phyloP scores from a whole-genome alignment of 2,113 vertebrate genomes.

The Climacteris rufus region DNA sequence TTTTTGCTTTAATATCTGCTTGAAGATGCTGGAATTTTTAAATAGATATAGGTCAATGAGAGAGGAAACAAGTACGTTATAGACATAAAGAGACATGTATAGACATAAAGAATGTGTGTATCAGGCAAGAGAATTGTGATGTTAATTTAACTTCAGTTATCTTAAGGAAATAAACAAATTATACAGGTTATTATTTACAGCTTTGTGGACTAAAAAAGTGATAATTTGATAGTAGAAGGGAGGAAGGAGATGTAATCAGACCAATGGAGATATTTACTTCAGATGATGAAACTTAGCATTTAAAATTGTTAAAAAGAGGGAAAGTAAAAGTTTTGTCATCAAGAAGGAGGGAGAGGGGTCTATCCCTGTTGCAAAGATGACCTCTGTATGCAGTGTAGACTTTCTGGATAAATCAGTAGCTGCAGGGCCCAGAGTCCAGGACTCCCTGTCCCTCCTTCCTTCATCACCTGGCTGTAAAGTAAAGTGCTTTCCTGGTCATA shows the following conservation, averaged over 20 bases:
- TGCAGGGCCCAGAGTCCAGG: neutral
- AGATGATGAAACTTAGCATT: neutral
- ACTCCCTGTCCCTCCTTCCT: neutral
- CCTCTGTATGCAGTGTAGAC: neutral
- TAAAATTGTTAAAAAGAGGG: neutral
- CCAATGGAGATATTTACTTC: neutral
- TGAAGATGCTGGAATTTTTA: neutral
- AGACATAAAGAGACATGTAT: no score
- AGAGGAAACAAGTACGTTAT: neutral
- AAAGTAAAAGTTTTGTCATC: neutral
- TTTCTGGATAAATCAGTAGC: neutral
- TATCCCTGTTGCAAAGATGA: neutral
- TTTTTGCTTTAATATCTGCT: neutral
- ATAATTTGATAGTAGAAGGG: neutral
- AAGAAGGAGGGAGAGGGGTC: neutral
- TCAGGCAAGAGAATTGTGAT: neutral
- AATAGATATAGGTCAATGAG: neutral
- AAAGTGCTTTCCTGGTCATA: neutral
- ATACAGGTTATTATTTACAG: neutral
- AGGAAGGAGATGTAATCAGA: neutral
- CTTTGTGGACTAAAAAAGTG: neutral
- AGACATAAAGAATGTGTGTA: neutral
- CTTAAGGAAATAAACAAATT: neutral
- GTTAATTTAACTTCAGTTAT: neutral
- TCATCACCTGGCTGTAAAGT: neutral